Base-by-base conservation (phyloP, 1,140 invertebrate species). In the Piezodorus guildinii region DNA sequence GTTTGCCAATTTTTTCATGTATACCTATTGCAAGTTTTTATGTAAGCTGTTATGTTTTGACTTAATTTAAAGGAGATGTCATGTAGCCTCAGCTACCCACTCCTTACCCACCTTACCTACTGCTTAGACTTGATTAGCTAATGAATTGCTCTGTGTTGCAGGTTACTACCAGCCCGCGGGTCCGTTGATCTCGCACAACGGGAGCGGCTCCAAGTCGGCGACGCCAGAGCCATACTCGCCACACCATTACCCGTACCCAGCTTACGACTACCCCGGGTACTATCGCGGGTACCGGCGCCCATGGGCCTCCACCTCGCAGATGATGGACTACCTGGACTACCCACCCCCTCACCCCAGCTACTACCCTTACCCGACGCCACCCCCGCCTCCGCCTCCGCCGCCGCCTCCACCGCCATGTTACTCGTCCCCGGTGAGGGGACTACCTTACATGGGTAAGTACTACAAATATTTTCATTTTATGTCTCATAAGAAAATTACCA, bases 81-180 rank as follows among this genome's bases (percentile, higher is more conserved):
- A n/a, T n/a, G n/a, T n/a, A n/a, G n/a, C n/a, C n/a, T n/a, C n/a
- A n/a, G n/a, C n/a, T n/a, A n/a, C n/a, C n/a, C n/a, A n/a, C n/a
- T n/a, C n/a, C n/a, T n/a, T n/a, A n/a, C n/a, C n/a, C n/a, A n/a
- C n/a, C n/a, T n/a, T n/a, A n/a, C n/a, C n/a, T n/a, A n/a, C n/a
- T n/a, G n/a, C n/a, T n/a, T n/a, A n/a, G n/a, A n/a, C n/a, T n/a
- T n/a, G n/a, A n/a, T n/a, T n/a, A 30, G 27, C 27, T 30, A 8
- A 30, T 30, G 3, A n/a, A 39, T 39, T 39, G 66, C 75, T 19
- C 62, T 68, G 63, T 69, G 69, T 70, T 78, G 27, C 80, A 90
- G 88, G 87, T 72, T 90, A 90, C 74, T 90, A 90, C 80, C 88
- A 91, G 77, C 88, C 88, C 71, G 88, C 88, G 71, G 88, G 88